Percentiles rank a stretch among this genome's conserved stretches.
These are phyloP conservation scores for Aphelenchoides fujianensis DNA, from an alignment of 1,140 invertebrate genomes.

Conservation along the genomic window DNA sequence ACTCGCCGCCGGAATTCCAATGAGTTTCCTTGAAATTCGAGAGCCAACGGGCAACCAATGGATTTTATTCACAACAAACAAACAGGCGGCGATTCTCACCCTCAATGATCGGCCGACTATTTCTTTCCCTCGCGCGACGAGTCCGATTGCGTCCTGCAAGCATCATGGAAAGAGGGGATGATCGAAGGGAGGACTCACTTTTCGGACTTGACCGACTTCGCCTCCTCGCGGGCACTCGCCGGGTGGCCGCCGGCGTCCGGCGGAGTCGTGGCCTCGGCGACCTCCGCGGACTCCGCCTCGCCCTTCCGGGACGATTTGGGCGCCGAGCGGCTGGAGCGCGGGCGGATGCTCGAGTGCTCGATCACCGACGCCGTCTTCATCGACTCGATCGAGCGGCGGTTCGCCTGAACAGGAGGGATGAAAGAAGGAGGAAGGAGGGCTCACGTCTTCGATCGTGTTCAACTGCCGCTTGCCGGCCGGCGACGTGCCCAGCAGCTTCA, in stretches of 20 bases:
- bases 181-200: neutral
- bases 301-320: neutral
- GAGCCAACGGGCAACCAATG: too few relatives aligned
- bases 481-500: neutral
- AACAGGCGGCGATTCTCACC: neutral
- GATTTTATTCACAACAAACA: neutral
- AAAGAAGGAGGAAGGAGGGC: neutral
- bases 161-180: neutral
- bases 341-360: neutral
- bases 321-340: neutral
- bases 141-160: neutral
- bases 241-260: neutral
- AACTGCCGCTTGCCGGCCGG: neutral
- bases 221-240: neutral
- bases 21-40: too few relatives aligned
- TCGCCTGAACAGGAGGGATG: neutral
- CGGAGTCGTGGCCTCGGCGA: neutral
- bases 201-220: neutral
- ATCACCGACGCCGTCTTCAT: neutral
- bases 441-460: constrained; percentile 1
- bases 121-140: neutral
- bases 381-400: neutral
- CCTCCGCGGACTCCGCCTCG: too few relatives aligned
- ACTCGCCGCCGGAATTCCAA: too few relatives aligned
- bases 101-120: neutral